Conservation (phyloP, 1,140 invertebrate genomes). For the Temnothorax nylanderi region DNA sequence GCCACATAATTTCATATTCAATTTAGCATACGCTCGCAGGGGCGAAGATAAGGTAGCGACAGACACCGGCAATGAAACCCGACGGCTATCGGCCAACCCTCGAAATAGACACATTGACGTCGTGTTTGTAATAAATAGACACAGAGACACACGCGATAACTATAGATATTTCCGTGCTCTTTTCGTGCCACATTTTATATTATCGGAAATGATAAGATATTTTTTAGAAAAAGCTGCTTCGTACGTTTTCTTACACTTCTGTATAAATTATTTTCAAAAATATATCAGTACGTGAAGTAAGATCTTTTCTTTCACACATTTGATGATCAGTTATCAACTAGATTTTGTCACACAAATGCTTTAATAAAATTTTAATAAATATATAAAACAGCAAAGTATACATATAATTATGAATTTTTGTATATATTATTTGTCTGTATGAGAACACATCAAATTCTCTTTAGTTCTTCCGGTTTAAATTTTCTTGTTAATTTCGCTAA, state of each 20-base stretch:
- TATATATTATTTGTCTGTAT: neutral
- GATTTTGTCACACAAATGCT: neutral
- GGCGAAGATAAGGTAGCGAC: slow-evolving; percentile 81
- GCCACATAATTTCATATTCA: slow-evolving; percentile 86
- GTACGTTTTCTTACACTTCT: neutral
- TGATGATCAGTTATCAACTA: neutral
- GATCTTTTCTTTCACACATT: neutral
- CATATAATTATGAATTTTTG: neutral
- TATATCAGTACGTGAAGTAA: neutral
- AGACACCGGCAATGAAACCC: slow-evolving; percentile 77
- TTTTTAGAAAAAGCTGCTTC: neutral
- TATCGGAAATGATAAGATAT: neutral
- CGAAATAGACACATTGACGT: slow-evolving; percentile 66
- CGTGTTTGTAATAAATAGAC: slow-evolving; percentile 74
- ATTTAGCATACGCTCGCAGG: slow-evolving; percentile 84
- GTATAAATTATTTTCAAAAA: neutral
- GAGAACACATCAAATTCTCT: neutral
- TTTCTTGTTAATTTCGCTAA: neutral
- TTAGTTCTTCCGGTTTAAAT: neutral
- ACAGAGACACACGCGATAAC: neutral
- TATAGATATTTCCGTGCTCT: slow-evolving; percentile 48
- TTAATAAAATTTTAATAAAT: neutral
- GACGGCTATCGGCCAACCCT: slow-evolving; percentile 68
- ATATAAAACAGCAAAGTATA: neutral
- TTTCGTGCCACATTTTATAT: neutral